phyloP scores from a whole-genome alignment of 2,888 invertebrate species.

The Nomada hirtipes region DNA sequence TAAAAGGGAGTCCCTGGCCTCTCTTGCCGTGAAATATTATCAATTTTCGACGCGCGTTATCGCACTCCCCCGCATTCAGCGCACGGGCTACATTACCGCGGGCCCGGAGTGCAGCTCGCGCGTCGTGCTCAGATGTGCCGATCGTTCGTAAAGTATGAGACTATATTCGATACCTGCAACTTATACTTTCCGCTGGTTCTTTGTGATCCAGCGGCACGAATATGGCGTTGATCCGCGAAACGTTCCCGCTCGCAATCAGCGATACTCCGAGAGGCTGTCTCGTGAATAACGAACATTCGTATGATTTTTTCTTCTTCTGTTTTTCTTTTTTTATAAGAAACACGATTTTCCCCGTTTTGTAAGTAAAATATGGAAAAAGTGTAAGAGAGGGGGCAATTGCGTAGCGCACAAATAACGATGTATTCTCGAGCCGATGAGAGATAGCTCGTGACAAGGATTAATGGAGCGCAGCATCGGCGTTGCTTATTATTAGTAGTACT shows the following conservation, averaged over 20 bases:
- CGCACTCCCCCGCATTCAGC: conserved; percentile 59
- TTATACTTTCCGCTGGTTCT: not conserved
- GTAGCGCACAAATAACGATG: conserved; percentile 51
- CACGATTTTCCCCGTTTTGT: conserved; percentile 17
- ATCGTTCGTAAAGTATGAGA: conserved; percentile 28
- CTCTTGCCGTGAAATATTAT: conserved; percentile 73
- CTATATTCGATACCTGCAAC: not conserved
- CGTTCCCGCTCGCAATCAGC: not conserved
- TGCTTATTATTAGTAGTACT: conserved; percentile 66
- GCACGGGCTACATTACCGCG: conserved; percentile 31
- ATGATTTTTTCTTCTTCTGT: too few species aligned
- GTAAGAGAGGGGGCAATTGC: conserved; percentile 24
- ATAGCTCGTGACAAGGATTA: conserved; percentile 60
- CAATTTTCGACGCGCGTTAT: conserved; percentile 70
- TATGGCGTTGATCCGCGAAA: conserved; percentile 1
- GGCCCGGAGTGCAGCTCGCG: conserved; percentile 8
- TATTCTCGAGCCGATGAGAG: conserved; percentile 51
- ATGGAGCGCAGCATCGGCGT: conserved; percentile 56
- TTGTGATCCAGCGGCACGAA: not conserved
- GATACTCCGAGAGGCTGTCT: too few species aligned
- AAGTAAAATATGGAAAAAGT: not conserved
- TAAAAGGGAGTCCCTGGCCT: conserved; percentile 59
- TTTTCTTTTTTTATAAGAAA: not conserved
- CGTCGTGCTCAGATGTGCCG: conserved; percentile 5
- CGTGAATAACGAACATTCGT: too few species aligned